These are phyloP conservation scores for Actenoides lindsayi DNA, from an alignment of 2,113 vertebrate genomes.

Conservation along the genomic window DNA sequence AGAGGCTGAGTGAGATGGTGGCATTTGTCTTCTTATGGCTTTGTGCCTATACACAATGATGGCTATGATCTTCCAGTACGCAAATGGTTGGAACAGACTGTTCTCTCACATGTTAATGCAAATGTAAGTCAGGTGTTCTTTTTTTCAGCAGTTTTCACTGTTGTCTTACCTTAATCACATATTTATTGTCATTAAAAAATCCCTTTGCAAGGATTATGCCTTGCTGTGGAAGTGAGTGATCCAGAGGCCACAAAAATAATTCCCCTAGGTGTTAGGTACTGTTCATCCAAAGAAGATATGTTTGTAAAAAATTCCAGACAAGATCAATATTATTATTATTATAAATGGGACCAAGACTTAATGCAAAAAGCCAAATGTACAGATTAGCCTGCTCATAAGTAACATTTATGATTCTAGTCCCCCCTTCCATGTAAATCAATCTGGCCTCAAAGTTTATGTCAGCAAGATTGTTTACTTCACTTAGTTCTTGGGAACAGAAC, in stretches of 20 bases:
- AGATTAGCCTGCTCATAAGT: background rate
- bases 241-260: background rate
- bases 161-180: background rate
- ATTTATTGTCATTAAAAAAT: background rate
- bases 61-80: background rate
- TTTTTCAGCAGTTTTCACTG: background rate
- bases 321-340: background rate
- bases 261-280: background rate
- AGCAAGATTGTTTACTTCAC: background rate
- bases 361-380: background rate
- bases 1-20: background rate
- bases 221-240: background rate
- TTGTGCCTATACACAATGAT: background rate
- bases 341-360: background rate
- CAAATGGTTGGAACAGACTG: background rate
- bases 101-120: background rate
- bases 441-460: background rate
- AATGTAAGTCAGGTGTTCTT: background rate
- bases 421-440: background rate
- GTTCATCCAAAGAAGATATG: background rate
- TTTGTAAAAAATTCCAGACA: background rate
- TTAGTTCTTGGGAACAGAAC: background rate
- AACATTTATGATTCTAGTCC: background rate
- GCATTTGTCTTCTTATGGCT: accelerated
- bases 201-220: background rate